These are phyloP conservation scores for Lochmaea crataegi DNA, from an alignment of 2,888 invertebrate genomes.

Conservation along the genomic window DNA sequence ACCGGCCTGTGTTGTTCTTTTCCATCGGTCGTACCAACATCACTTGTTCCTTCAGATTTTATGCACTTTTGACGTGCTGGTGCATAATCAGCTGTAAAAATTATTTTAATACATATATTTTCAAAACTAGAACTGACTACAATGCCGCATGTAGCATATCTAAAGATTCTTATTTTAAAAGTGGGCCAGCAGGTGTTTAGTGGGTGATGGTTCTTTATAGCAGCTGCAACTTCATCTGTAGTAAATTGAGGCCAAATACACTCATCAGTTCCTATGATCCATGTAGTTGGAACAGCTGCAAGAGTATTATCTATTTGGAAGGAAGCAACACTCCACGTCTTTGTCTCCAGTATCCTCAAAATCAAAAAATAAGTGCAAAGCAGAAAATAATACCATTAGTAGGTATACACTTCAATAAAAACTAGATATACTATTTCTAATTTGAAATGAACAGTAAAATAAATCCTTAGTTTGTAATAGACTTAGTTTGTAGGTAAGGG, in stretches of 20 bases:
- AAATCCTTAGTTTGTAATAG: no score
- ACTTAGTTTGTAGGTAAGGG: no score
- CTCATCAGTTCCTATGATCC: slow-evolving; percentile 19
- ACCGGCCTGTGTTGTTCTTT: neutral
- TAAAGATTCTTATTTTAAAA: slow-evolving; percentile 19
- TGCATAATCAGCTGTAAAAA: slow-evolving; percentile 21
- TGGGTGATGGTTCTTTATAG: slow-evolving; percentile 17
- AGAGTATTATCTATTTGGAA: slow-evolving; percentile 16
- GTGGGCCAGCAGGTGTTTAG: slow-evolving; percentile 16
- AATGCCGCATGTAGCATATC: slow-evolving; percentile 23
- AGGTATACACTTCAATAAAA: neutral
- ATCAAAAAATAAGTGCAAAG: neutral
- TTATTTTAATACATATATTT: slow-evolving; percentile 16
- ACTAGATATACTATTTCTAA: neutral
- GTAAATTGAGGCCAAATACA: slow-evolving; percentile 10
- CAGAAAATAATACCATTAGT: neutral
- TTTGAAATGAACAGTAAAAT: neutral
- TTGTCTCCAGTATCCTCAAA: neutral
- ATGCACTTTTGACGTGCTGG: slow-evolving; percentile 21
- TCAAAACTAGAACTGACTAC: slow-evolving; percentile 14
- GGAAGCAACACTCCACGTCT: neutral
- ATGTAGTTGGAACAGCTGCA: slow-evolving; percentile 10
- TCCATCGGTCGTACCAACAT: slow-evolving; percentile 22
- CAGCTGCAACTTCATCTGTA: slow-evolving; percentile 5
- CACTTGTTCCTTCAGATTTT: slow-evolving; percentile 21